These are phyloP conservation scores for Acridotheres tristis DNA, from an alignment of 2,797 vertebrate genomes.

Conservation along the genomic window DNA sequence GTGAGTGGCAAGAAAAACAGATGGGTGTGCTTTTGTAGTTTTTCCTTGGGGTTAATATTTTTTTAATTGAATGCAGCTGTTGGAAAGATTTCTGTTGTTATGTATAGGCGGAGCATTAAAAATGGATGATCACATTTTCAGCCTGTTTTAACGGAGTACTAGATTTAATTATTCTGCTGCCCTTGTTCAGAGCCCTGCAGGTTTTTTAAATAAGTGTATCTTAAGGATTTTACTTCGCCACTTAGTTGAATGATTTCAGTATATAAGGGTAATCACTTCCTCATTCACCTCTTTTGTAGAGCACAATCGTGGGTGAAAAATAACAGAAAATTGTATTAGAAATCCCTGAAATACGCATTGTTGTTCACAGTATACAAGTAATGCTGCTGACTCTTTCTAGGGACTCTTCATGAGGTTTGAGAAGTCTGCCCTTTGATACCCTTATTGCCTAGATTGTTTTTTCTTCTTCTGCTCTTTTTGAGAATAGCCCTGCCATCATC, in stretches of 20 bases:
- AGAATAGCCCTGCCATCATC: neutral
- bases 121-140: conserved; percentile 50
- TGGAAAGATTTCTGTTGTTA: conserved; percentile 61
- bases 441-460: neutral
- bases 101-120: conserved; percentile 35
- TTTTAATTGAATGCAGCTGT: conserved; percentile 74
- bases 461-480: neutral
- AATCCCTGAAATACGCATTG: neutral
- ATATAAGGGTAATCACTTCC: neutral
- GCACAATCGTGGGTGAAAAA: neutral
- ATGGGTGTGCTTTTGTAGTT: conserved; percentile 49
- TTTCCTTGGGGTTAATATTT: conserved; percentile 72
- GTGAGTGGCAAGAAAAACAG: conserved; percentile 60
- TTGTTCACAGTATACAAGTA: neutral
- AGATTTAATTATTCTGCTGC: conserved; percentile 51
- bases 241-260: neutral
- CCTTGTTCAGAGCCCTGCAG: conserved; percentile 23
- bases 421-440: neutral
- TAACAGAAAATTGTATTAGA: neutral
- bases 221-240: neutral
- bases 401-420: neutral
- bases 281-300: neutral
- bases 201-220: neutral
- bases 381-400: neutral
- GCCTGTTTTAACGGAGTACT: conserved; percentile 16